phyloP scores from a whole-genome alignment of 2,797 vertebrate species.

The Squalus acanthias region DNA sequence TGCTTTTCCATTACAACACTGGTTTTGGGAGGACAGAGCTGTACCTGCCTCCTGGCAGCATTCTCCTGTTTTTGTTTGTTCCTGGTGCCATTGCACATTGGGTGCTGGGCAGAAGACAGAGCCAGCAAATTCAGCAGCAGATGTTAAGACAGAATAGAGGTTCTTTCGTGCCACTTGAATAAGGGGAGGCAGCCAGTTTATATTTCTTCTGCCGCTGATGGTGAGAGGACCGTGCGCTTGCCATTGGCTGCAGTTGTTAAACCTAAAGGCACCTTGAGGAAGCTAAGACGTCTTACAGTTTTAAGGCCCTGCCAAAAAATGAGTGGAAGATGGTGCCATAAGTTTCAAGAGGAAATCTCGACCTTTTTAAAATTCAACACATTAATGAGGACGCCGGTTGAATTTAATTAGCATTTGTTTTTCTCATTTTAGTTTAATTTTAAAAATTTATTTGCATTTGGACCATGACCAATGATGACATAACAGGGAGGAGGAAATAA shows the following conservation, averaged over 20 bases:
- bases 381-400: not conserved
- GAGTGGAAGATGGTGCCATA: not conserved
- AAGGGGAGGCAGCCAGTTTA: not conserved
- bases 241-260: not conserved
- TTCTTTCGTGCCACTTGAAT: not conserved
- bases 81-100: not conserved
- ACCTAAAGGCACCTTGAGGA: not conserved
- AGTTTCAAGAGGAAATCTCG: not conserved
- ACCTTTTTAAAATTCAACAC: not conserved
- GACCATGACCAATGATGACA: not conserved
- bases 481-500: not conserved
- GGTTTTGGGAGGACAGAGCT: not conserved
- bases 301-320: not conserved
- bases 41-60: not conserved
- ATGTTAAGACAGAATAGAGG: not conserved
- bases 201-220: not conserved
- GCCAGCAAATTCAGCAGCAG: not conserved
- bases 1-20: not conserved
- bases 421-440: not conserved
- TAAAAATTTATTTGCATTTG: not conserved
- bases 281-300: not conserved
- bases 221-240: not conserved
- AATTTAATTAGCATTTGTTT: not conserved
- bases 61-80: not conserved
- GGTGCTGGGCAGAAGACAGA: not conserved